phyloP scores from a whole-genome alignment of 1,140 invertebrate genomes.

The Goniozus legneri region DNA sequence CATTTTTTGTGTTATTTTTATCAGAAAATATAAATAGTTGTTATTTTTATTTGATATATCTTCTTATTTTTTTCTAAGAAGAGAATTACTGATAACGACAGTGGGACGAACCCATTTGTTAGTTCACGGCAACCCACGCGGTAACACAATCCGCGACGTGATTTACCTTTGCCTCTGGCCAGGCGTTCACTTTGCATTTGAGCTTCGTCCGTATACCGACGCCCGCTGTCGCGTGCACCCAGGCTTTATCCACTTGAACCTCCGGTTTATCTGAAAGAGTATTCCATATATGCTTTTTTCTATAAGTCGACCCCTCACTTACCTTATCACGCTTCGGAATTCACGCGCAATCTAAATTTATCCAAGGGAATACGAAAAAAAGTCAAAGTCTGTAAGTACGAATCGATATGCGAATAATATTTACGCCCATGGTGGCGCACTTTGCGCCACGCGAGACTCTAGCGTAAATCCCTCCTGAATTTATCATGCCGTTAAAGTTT shows the following conservation, averaged over 20 bases:
- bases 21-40: no score
- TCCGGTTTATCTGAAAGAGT: slow-evolving; percentile 66
- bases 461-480: no score
- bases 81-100: neutral
- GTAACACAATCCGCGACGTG: no score
- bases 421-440: no score
- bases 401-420: no score
- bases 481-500: no score
- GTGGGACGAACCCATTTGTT: slow-evolving; percentile 20
- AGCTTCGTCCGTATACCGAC: slow-evolving; percentile 62
- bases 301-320: slow-evolving; percentile 3
- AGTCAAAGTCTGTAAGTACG: no score
- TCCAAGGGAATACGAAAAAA: no score
- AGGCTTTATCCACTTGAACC: slow-evolving; percentile 58
- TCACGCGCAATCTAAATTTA: no score
- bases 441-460: no score
- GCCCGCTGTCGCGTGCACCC: slow-evolving; percentile 69
- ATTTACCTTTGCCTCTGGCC: slow-evolving; percentile 63
- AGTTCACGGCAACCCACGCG: slow-evolving; percentile 17
- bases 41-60: neutral
- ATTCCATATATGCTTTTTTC: neutral
- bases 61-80: neutral
- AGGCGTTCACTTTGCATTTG: slow-evolving; percentile 65
- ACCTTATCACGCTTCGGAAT: no score
- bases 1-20: no score